Evolutionary conservation across 2,888 invertebrate species (phyloP).

Genomic region (Nymphalis c-album): DNA sequence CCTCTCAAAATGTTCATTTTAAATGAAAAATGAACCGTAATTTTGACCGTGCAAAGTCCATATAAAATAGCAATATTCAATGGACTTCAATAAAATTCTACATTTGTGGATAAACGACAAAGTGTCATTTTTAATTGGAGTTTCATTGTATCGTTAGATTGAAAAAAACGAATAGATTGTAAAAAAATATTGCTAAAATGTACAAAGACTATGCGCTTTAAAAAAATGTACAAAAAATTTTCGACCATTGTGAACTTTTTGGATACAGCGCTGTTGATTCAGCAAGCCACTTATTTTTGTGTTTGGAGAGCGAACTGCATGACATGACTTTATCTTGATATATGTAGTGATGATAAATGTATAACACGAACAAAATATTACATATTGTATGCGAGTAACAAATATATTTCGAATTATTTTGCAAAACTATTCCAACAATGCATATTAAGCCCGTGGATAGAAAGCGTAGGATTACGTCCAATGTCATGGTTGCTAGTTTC

Average conservation of each 20-base stretch:
- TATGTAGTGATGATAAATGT: slow-evolving; percentile 2
- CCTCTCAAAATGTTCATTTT: too few species aligned
- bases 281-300: slow-evolving; percentile 8
- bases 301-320: slow-evolving; percentile 1
- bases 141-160: slow-evolving; percentile 4
- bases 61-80: not conserved
- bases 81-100: not conserved
- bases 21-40: too few species aligned
- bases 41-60: too few species aligned
- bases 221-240: not conserved
- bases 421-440: too few species aligned
- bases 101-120: not conserved
- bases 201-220: not conserved
- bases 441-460: too few species aligned
- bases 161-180: not conserved
- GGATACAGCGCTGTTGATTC: not conserved
- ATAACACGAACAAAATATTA: not conserved
- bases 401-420: too few species aligned
- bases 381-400: not conserved
- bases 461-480: too few species aligned
- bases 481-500: too few species aligned
- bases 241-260: slow-evolving; percentile 1
- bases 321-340: slow-evolving; percentile 6
- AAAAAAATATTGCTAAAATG: slow-evolving; percentile 1
- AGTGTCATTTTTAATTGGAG: not conserved